Percentiles rank a stretch among this genome's conserved stretches.
These are phyloP conservation scores for Apocrypta bakeri DNA, from an alignment of 1,140 invertebrate genomes.

Conservation along the genomic window DNA sequence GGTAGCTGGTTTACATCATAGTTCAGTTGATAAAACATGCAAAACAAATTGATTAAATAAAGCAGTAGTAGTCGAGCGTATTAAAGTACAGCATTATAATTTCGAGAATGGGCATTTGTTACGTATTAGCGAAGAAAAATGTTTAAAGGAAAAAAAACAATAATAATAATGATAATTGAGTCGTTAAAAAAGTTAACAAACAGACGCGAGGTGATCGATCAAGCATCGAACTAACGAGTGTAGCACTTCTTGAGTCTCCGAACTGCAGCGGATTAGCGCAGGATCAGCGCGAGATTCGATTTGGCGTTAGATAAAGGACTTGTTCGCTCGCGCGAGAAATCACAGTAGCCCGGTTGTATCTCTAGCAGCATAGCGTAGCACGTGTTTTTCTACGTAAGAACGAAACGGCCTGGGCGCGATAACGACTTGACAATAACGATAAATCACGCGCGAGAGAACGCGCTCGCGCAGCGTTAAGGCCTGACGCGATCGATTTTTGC, in stretches of 20 bases:
- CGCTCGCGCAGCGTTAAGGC: constrained; percentile 48
- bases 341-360: neutral
- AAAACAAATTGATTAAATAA: no score
- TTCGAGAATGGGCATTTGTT: no score
- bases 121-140: no score
- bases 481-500: constrained; percentile 45
- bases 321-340: constrained; percentile 24
- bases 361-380: neutral
- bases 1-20: no score
- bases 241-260: neutral
- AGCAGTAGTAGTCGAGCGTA: no score
- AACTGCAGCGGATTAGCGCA: neutral
- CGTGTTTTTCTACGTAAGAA: constrained; percentile 13
- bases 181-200: no score
- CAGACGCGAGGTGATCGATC: neutral
- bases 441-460: constrained; percentile 55
- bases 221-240: constrained; percentile 10
- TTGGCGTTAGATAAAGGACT: constrained; percentile 34
- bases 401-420: constrained; percentile 40
- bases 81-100: no score
- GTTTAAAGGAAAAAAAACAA: no score
- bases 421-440: constrained; percentile 58
- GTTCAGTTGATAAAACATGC: no score
- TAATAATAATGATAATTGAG: no score
- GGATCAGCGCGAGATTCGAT: constrained; percentile 31